These are phyloP conservation scores for Cyrtonyx montezumae DNA, from an alignment of 2,113 vertebrate genomes.

Conservation along the genomic window DNA sequence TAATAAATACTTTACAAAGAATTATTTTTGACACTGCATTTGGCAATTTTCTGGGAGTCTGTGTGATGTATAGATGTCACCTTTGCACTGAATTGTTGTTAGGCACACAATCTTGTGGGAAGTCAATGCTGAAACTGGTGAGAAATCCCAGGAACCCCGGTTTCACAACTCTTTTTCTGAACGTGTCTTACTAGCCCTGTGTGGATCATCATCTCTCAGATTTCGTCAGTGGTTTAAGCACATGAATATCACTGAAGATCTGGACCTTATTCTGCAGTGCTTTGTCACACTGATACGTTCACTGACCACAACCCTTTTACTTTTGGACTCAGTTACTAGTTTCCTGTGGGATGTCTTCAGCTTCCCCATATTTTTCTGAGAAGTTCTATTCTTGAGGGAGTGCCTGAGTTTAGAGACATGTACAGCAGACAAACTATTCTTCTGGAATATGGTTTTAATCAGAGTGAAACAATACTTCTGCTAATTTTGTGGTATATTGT, in stretches of 20 bases:
- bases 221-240: not conserved
- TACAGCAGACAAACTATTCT: conserved; percentile 5
- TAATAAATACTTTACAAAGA: not conserved
- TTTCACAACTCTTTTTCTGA: not conserved
- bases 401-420: not conserved
- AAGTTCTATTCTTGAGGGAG: conserved; percentile 31
- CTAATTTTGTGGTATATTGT: conserved; percentile 15
- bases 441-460: conserved; percentile 42
- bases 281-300: not conserved
- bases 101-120: not conserved
- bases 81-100: not conserved
- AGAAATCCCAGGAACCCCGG: not conserved
- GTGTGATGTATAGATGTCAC: not conserved
- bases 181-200: not conserved
- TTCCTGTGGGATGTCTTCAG: conserved; percentile 5
- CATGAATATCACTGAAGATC: not conserved
- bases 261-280: not conserved
- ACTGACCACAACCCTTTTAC: not conserved
- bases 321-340: not conserved
- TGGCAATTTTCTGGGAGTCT: not conserved
- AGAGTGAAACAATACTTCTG: conserved; percentile 33
- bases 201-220: not conserved
- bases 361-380: not conserved
- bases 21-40: not conserved
- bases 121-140: not conserved